Conservation (phyloP, 1,140 invertebrate species). For the Zaprionus camerounensis region DNA sequence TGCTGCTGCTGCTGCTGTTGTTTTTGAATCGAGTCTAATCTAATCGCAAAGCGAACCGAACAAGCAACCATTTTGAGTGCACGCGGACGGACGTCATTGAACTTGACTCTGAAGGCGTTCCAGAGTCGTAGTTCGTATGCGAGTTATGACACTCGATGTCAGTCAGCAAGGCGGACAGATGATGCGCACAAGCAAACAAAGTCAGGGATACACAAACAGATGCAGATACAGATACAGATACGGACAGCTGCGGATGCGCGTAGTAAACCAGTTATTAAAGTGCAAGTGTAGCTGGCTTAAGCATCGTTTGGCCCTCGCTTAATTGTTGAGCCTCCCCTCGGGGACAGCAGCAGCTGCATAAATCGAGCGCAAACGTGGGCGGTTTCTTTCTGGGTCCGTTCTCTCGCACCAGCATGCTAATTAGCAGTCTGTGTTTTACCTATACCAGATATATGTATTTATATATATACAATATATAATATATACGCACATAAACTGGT, state of each 20-base stretch:
- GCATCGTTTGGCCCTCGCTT: conserved; percentile 47
- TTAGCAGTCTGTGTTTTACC: conserved; percentile 15
- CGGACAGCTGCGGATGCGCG: conserved; percentile 20
- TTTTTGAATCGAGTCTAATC: conserved; percentile 32
- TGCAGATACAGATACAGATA: background rate
- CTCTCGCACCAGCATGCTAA: conserved; percentile 51
- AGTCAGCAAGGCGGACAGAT: conserved; percentile 44
- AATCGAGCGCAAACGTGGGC: conserved; percentile 37
- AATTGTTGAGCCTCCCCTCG: conserved; percentile 31
- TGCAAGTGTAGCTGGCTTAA: conserved; percentile 44
- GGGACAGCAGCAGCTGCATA: conserved; percentile 18
- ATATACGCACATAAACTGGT: conserved; percentile 23
- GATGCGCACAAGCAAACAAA: conserved; percentile 18
- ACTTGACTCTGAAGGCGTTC: conserved; percentile 56
- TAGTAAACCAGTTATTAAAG: conserved; percentile 47
- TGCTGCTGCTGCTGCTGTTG: conserved; percentile 5
- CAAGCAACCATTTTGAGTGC: conserved; percentile 42
- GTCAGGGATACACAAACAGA: conserved; percentile 8
- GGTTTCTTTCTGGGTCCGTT: conserved; percentile 23
- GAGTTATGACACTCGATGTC: conserved; percentile 55
- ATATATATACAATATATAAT: background rate
- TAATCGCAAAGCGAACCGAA: conserved; percentile 33
- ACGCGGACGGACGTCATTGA: conserved; percentile 44
- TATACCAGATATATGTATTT: conserved; percentile 1
- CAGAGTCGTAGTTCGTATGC: conserved; percentile 35